phyloP scores from a whole-genome alignment of 2,113 vertebrate genomes.

The Carollia perspicillata region DNA sequence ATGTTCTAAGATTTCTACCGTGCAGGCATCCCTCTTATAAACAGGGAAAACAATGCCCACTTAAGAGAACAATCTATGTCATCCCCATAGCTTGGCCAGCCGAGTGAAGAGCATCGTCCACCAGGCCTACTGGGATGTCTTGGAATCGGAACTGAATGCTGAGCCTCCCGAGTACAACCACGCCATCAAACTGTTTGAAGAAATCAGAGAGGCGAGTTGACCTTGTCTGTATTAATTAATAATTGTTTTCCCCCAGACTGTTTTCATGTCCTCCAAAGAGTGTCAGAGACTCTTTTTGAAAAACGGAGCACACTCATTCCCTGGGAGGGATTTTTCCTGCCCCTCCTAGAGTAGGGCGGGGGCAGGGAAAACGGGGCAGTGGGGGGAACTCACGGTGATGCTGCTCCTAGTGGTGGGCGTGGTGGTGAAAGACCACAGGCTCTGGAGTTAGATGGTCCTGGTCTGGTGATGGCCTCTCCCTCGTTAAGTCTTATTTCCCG shows the following conservation, averaged over 20 bases:
- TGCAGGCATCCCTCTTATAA: neutral
- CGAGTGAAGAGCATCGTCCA: slow-evolving; percentile 89
- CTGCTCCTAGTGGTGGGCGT: rapidly evolving
- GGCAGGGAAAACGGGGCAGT: no score
- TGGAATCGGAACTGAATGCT: slow-evolving; percentile 89
- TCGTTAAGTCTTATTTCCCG: neutral
- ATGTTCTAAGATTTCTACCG: neutral
- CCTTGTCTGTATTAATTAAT: neutral
- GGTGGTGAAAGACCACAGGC: neutral
- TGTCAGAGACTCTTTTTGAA: neutral
- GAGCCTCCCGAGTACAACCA: slow-evolving; percentile 92
- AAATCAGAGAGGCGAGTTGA: slow-evolving; percentile 91
- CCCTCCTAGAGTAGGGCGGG: neutral
- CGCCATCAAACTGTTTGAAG: slow-evolving; percentile 92
- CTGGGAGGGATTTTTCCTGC: neutral
- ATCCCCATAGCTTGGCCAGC: slow-evolving; percentile 84
- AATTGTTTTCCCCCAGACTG: neutral
- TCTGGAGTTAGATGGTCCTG: neutral
- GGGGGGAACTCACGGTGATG: neutral
- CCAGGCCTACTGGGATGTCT: slow-evolving; percentile 93
- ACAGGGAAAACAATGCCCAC: neutral
- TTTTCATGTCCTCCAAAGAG: neutral
- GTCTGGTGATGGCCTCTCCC: neutral
- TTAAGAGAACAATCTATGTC: neutral
- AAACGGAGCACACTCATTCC: neutral